Conservation (phyloP, 2,888 invertebrate genomes). For the Euclidia mi region DNA sequence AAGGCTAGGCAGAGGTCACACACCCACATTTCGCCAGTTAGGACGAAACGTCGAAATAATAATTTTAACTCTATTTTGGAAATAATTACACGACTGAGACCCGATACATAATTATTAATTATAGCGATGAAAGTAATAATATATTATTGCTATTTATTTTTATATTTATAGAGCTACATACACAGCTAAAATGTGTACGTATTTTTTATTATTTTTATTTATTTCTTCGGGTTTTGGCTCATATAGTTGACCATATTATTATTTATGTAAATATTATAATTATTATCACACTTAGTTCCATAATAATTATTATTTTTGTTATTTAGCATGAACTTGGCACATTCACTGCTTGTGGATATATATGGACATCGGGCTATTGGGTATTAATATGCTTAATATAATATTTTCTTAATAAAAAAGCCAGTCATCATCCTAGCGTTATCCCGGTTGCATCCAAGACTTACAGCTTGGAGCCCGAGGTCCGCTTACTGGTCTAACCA, state of each 20-base stretch:
- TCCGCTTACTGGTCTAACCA: too few species aligned
- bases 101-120: too few species aligned
- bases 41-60: too few species aligned
- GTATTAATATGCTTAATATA: not conserved
- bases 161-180: slow-evolving; percentile 66
- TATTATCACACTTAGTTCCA: slow-evolving; percentile 37
- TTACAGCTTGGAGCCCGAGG: too few species aligned
- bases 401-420: too few species aligned
- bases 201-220: slow-evolving; percentile 49
- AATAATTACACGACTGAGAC: too few species aligned
- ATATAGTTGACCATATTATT: slow-evolving; percentile 17
- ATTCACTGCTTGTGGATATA: slow-evolving; percentile 66
- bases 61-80: too few species aligned
- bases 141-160: slow-evolving; percentile 23
- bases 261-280: slow-evolving; percentile 19
- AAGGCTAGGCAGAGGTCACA: too few species aligned
- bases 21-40: too few species aligned
- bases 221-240: slow-evolving; percentile 12
- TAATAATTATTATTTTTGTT: slow-evolving; percentile 28
- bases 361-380: not conserved
- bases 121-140: too few species aligned
- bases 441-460: too few species aligned
- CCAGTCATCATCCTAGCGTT: too few species aligned
- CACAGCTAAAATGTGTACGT: slow-evolving; percentile 64
- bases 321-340: slow-evolving; percentile 68